phyloP scores from a whole-genome alignment of 2,888 invertebrate genomes.

The Dendrolimus pini region DNA sequence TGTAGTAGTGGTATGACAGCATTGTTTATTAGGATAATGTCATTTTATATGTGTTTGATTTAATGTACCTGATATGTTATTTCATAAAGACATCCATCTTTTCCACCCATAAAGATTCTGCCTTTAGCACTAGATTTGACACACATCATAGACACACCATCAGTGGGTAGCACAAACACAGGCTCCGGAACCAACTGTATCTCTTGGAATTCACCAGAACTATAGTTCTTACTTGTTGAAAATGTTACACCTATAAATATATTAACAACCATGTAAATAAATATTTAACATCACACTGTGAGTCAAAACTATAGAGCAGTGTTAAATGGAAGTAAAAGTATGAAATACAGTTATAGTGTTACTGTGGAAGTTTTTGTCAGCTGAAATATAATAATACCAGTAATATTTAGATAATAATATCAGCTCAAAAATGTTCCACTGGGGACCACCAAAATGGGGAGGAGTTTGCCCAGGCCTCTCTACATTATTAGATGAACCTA shows the following conservation, averaged over 20 bases:
- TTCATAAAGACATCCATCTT: slow-evolving; percentile 96
- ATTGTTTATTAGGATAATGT: no score
- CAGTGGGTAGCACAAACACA: slow-evolving; percentile 94
- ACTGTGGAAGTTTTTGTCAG: no score
- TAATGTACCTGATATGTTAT: slow-evolving; percentile 89
- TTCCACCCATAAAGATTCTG: slow-evolving; percentile 95
- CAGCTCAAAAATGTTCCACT: no score
- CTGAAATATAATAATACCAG: no score
- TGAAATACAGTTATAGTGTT: no score
- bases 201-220: slow-evolving; percentile 78
- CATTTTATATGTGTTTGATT: no score
- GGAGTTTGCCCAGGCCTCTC: no score
- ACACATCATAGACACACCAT: slow-evolving; percentile 89
- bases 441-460: no score
- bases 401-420: no score
- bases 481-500: no score
- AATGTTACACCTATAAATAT: slow-evolving; percentile 70
- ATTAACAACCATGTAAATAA: slow-evolving; percentile 1
- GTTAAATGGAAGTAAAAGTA: no score
- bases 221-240: slow-evolving; percentile 63
- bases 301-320: neutral
- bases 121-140: slow-evolving; percentile 89
- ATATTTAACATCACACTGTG: slow-evolving; percentile 4
- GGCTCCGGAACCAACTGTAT: slow-evolving; percentile 96
- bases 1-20: no score